Evolutionary conservation across 2,797 vertebrate genomes (phyloP), one percentile per base, ranked within the genome.

Genomic region (Silurus aristotelis): DNA sequence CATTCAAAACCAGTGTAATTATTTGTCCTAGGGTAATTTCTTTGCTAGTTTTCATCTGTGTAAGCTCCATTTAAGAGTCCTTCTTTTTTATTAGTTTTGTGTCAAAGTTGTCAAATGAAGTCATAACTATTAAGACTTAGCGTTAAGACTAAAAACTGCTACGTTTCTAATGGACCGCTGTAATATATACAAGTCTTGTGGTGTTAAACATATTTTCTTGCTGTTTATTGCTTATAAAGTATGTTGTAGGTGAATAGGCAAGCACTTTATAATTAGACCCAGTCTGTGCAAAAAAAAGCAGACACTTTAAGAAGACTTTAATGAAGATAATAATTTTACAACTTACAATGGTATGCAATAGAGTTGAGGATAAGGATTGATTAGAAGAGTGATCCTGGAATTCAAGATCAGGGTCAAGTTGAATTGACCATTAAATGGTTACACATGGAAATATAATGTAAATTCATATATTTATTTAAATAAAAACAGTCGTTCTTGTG

Each of bases 401-500:
- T 12, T 31, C 20, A 77, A 80, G 56, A 8, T 14, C 43, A 66
- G 78, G 80, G 70, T 88, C 82, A 80, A 48, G 46, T n/a, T 46
- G 68, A 66, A 63, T 58, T 80, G 83, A 88, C 84, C 89, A 85
- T 88, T 84, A 87, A 76, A 87, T 87, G 87, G 79, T 84, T 87
- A 77, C 31, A 89, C 2, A 90, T 88, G 63, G 71, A 89, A 88
- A 84, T 80, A 58, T 63, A 88, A 84, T 88, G 90, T 79, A 76
- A 86, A 87, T 84, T 92, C 84, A 87, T 84, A 81, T 86, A 89
- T 89, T 90, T 87, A 85, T 90, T 90, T 46, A 72, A 73, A 87
- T 43, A 86, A 89, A 90, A 89, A 89, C 87, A 92, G 73, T 31
- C 38, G 89, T 92, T 93, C 91, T 78, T 80, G 68, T 80, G 76